Evolutionary conservation across 2,888 invertebrate species (phyloP).

Genomic region (Mycogona germanica): DNA sequence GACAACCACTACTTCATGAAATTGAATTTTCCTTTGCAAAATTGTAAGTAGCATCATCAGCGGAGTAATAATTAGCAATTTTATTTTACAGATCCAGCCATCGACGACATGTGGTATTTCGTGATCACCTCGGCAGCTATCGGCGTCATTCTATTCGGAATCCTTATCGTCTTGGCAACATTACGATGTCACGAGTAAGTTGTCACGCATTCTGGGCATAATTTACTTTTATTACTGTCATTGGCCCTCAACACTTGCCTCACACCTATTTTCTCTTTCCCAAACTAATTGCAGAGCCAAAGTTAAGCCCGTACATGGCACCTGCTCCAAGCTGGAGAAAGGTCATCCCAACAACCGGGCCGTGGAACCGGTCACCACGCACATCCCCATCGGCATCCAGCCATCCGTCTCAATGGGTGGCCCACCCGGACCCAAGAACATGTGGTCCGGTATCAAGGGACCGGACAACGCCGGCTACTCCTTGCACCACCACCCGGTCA

Average conservation of each 20-base stretch:
- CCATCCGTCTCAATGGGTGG: neutral
- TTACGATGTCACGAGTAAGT: constrained; percentile 17
- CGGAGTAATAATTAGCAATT: neutral
- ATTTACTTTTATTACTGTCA: too few species aligned
- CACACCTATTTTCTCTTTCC: too few species aligned
- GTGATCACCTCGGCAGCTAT: constrained; percentile 18
- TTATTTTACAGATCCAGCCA: constrained; percentile 12
- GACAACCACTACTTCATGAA: neutral
- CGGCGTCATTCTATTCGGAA: constrained; percentile 16
- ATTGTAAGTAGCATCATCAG: neutral
- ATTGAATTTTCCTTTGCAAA: neutral
- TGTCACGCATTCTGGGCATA: neutral
- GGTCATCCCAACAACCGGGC: neutral
- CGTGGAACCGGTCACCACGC: neutral
- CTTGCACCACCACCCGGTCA: constrained; percentile 16
- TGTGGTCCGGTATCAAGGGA: constrained; percentile 19
- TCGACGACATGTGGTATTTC: constrained; percentile 20
- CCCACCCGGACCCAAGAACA: constrained; percentile 10
- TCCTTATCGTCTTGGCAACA: constrained; percentile 16
- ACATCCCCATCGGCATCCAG: neutral
- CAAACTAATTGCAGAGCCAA: constrained; percentile 11
- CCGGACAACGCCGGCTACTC: constrained; percentile 16
- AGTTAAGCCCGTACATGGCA: constrained; percentile 12
- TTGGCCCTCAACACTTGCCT: too few species aligned
- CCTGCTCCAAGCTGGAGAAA: constrained; percentile 8